Evolutionary conservation across 37 sponge, comb jelly and placozoan species (phyloP), one percentile per base, ranked within the genome.

Genomic region (Tethya wilhelma): DNA sequence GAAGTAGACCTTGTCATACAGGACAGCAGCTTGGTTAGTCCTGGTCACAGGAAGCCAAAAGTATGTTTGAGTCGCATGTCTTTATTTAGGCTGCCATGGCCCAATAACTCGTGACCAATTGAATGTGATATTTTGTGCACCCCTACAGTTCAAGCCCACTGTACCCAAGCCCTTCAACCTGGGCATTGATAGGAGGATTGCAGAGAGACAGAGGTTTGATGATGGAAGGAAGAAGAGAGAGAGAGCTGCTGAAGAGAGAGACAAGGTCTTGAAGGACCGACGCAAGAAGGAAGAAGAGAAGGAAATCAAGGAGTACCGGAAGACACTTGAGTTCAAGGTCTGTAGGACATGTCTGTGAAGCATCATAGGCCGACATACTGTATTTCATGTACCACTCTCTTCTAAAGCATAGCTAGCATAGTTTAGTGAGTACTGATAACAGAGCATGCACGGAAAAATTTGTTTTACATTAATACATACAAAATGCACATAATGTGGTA

Each of bases 101-200:
- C n/a, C n/a, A n/a, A n/a, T n/a, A n/a, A n/a, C n/a, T n/a, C n/a
- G n/a, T n/a, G n/a, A n/a, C n/a, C n/a, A n/a, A n/a, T n/a, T n/a
- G n/a, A n/a, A n/a, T 49, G 28, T 58, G 3, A 42, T 31, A 42
- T 30, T 45, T 38, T 34, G 12, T 65, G 22, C 34, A 26, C 28
- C 38, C 38, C 30, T 66, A 11, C 38, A 83, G 82, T 14, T 41
- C 1, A 37, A 30, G 2, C 57, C 44, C 23, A 81, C 82, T 23
- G 49, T 81, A 0, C 82, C 82, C 58, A 83, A 83, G 25, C 84
- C 84, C 32, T 83, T 83, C 75, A 83, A 74, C 55, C 44, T 83
- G 29, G 42, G 42, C 1, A 29, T 74, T 1, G 6, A 73, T 57
- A 4, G 20, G 26, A 49, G 84, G 14, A 31, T 83, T 4, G 67